phyloP scores from a whole-genome alignment of 2,888 invertebrate species.

The Blomia tropicalis region DNA sequence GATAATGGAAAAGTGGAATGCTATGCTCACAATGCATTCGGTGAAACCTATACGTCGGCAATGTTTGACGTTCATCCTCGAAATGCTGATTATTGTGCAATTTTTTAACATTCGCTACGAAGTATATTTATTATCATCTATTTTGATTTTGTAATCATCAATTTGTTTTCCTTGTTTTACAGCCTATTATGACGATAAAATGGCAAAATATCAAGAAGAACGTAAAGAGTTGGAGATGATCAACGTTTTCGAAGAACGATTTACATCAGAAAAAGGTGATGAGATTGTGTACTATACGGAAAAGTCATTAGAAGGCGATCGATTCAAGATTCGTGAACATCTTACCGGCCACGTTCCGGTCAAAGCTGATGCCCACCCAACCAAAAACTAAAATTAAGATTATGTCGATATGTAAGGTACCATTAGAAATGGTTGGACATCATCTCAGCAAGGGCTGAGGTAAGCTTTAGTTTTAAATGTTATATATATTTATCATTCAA shows the following conservation, averaged over 20 bases:
- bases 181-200: conserved; percentile 83
- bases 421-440: too few species aligned
- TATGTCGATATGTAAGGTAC: too few species aligned
- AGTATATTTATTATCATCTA: conserved; percentile 54
- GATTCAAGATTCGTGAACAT: conserved; percentile 17
- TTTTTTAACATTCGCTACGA: conserved; percentile 80
- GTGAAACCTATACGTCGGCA: conserved; percentile 76
- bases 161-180: too few species aligned
- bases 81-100: conserved; percentile 75
- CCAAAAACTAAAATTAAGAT: too few species aligned
- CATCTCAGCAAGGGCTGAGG: too few species aligned
- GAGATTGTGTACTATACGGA: too few species aligned
- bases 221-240: conserved; percentile 66
- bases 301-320: conserved; percentile 28
- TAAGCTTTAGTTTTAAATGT: too few species aligned
- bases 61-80: conserved; percentile 68
- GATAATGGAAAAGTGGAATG: conserved; percentile 91
- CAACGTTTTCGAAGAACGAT: conserved; percentile 63
- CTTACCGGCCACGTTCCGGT: neutral
- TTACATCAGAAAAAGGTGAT: too few species aligned
- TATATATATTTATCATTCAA: too few species aligned
- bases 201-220: conserved; percentile 63
- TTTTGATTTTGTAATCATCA: conserved; percentile 45
- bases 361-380: too few species aligned
- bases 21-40: conserved; percentile 81